Evolutionary conservation across 2,888 invertebrate genomes (phyloP).

Genomic region (Flexamia atlantica): DNA sequence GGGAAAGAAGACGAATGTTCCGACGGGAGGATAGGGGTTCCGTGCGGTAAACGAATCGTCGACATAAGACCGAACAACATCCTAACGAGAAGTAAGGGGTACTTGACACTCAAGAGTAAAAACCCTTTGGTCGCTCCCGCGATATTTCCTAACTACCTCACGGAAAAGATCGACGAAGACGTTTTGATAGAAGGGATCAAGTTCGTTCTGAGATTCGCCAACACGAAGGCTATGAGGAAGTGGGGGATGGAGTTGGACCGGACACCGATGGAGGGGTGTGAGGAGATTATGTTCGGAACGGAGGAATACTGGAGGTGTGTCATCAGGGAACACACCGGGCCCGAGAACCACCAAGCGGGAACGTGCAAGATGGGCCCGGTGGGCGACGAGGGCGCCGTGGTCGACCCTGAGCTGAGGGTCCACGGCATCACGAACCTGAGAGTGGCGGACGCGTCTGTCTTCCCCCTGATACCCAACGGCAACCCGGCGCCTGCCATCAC

Average conservation of each 20-base stretch:
- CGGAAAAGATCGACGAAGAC: conserved; percentile 73
- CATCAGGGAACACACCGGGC: conserved; percentile 68
- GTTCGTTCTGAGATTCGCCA: conserved; percentile 69
- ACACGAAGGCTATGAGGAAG: conserved; percentile 68
- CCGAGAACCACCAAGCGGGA: conserved; percentile 72
- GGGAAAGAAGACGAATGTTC: conserved; percentile 70
- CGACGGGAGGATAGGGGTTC: conserved; percentile 57
- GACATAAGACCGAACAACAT: conserved; percentile 71
- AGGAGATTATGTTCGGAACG: conserved; percentile 65
- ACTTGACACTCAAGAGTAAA: conserved; percentile 73
- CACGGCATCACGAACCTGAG: conserved; percentile 73
- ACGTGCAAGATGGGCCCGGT: conserved; percentile 73
- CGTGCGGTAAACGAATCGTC: conserved; percentile 64
- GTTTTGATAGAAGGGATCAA: conserved; percentile 72
- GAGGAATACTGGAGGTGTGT: conserved; percentile 71
- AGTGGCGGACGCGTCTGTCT: conserved; percentile 74
- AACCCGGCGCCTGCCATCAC: conserved; percentile 72
- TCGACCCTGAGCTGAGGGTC: conserved; percentile 72
- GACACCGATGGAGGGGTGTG: conserved; percentile 67
- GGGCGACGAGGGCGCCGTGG: conserved; percentile 71
- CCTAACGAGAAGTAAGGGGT: conserved; percentile 73
- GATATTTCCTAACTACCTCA: conserved; percentile 77
- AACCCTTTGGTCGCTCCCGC: conserved; percentile 76
- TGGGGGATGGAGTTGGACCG: conserved; percentile 69
- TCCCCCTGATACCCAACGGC: conserved; percentile 74